phyloP scores from a whole-genome alignment of 2,888 invertebrate species.

The Hirtodrosophila cameraria region DNA sequence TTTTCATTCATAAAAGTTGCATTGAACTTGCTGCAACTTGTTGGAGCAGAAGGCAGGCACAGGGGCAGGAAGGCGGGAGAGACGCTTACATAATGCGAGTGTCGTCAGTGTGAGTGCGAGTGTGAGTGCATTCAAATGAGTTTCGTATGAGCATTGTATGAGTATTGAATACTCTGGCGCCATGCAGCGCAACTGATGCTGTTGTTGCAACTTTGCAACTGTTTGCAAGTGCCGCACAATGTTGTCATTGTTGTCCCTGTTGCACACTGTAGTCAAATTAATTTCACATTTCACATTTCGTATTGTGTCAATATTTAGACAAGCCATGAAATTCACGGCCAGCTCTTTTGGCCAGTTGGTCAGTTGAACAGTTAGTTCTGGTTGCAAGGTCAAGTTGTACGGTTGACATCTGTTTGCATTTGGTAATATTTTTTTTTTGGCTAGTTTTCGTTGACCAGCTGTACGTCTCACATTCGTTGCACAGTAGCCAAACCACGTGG shows the following conservation, averaged over 20 bases:
- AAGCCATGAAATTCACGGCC: slow-evolving; percentile 52
- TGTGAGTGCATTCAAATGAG: slow-evolving; percentile 59
- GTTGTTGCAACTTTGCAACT: slow-evolving; percentile 15
- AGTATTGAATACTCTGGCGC: slow-evolving; percentile 30
- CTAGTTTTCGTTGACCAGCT: slow-evolving; percentile 26
- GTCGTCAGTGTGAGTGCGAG: background rate
- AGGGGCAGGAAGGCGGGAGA: background rate
- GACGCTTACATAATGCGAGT: slow-evolving; percentile 32
- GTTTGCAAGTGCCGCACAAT: slow-evolving; percentile 12
- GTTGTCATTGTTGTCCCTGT: no score
- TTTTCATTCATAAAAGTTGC: slow-evolving; percentile 73
- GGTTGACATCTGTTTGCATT: slow-evolving; percentile 57
- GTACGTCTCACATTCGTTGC: slow-evolving; percentile 51
- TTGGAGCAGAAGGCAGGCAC: no score
- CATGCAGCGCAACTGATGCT: slow-evolving; percentile 62
- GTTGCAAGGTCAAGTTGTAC: slow-evolving; percentile 71
- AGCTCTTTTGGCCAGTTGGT: slow-evolving; percentile 1
- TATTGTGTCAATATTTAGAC: slow-evolving; percentile 76
- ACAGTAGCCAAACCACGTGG: slow-evolving; percentile 58
- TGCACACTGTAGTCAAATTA: slow-evolving; percentile 71
- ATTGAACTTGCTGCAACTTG: slow-evolving; percentile 29
- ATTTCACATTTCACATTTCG: slow-evolving; percentile 67
- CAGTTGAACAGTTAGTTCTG: slow-evolving; percentile 65
- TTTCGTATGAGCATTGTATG: slow-evolving; percentile 57
- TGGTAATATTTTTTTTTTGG: background rate